Evolutionary conservation across 2,888 invertebrate species (phyloP).

Genomic region (Callosobruchus maculatus): DNA sequence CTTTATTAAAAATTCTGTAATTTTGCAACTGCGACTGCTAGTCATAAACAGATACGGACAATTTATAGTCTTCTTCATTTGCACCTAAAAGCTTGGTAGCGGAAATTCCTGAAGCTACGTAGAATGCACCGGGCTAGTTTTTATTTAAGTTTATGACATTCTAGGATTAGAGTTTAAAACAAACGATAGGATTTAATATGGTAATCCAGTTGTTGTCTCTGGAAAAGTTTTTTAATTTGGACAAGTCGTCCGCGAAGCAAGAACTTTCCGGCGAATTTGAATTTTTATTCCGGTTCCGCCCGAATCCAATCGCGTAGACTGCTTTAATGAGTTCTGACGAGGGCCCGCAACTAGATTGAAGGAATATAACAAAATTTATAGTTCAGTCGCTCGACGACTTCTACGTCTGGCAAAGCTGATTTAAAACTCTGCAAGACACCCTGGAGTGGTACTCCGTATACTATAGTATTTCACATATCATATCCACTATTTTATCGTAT

Average conservation of each 20-base stretch:
- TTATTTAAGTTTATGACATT: not conserved
- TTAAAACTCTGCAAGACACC: too few species aligned
- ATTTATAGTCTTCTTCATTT: not conserved
- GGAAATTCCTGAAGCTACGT: not conserved
- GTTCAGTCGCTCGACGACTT: not conserved
- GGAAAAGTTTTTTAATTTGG: not conserved
- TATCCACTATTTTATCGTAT: too few species aligned
- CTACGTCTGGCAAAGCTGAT: not conserved
- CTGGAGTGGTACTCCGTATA: too few species aligned
- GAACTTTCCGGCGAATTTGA: not conserved
- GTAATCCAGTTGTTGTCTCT: not conserved
- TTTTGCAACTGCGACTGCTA: too few species aligned
- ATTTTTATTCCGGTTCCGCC: not conserved
- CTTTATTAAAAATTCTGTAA: too few species aligned
- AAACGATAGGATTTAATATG: not conserved
- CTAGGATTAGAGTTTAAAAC: not conserved
- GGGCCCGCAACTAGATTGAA: not conserved
- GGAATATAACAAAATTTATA: not conserved
- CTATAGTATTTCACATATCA: too few species aligned
- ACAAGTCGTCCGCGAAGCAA: not conserved
- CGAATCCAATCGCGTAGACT: not conserved
- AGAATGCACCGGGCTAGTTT: not conserved
- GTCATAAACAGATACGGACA: not conserved
- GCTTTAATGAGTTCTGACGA: not conserved
- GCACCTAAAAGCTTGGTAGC: not conserved